Conservation (phyloP, 2,113 vertebrate genomes). For the Centropus bengalensis region DNA sequence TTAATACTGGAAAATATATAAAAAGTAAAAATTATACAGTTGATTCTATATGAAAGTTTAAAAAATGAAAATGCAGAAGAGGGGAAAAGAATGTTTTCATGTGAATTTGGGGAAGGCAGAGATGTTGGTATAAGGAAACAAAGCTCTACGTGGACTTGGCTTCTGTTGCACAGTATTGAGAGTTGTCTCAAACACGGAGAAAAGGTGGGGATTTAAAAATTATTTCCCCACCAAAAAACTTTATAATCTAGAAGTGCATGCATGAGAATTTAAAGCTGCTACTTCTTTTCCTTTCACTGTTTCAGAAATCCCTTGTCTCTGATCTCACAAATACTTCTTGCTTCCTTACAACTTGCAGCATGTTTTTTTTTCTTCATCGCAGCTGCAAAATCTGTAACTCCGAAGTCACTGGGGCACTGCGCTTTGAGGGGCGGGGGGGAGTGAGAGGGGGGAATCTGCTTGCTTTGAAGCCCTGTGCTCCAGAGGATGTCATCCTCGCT, state of each 20-base stretch:
- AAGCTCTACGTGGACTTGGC: background rate
- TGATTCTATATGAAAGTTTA: background rate
- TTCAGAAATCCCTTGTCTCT: slow-evolving; percentile 20
- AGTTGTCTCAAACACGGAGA: background rate
- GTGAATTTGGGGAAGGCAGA: background rate
- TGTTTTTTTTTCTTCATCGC: background rate
- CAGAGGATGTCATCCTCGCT: background rate
- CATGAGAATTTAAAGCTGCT: slow-evolving; percentile 22
- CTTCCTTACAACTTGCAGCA: slow-evolving; percentile 1
- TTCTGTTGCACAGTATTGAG: background rate
- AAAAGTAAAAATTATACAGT: background rate
- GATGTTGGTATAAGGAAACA: background rate
- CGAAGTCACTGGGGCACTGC: background rate
- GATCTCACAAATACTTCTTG: slow-evolving; percentile 1
- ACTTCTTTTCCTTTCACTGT: background rate
- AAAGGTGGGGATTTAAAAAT: background rate
- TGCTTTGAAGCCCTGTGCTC: background rate
- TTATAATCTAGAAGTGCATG: background rate
- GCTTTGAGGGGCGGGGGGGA: background rate
- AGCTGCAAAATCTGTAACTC: slow-evolving; percentile 23
- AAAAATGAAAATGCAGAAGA: background rate
- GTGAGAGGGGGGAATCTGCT: background rate
- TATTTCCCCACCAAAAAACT: background rate
- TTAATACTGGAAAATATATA: slow-evolving; percentile 24
- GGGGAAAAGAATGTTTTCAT: background rate